phyloP scores from a whole-genome alignment of 2,113 vertebrate genomes.

The Poeciliopsis occidentalis region DNA sequence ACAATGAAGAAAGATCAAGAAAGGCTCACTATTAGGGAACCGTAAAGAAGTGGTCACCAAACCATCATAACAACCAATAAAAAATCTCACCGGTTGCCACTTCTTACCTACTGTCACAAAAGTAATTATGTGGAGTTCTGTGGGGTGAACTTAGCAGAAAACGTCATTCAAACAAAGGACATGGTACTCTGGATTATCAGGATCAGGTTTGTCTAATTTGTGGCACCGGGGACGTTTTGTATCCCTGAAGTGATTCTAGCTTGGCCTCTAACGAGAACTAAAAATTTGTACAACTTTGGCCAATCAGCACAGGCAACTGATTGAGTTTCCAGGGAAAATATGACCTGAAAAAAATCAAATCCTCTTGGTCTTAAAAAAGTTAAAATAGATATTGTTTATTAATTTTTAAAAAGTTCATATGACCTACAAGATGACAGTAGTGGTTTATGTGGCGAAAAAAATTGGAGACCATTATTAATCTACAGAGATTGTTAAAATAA shows the following conservation, averaged over 20 bases:
- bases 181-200: not conserved
- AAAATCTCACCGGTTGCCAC: no score
- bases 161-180: not conserved
- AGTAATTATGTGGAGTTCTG: no score
- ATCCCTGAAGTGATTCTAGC: not conserved
- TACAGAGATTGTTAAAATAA: not conserved
- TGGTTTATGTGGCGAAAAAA: not conserved
- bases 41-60: no score
- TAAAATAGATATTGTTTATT: not conserved
- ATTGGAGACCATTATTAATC: not conserved
- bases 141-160: not conserved
- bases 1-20: no score
- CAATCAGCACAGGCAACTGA: not conserved
- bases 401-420: not conserved
- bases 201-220: not conserved
- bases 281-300: not conserved
- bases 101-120: no score
- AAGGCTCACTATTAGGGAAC: no score
- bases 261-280: not conserved
- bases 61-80: no score
- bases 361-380: not conserved
- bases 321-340: not conserved
- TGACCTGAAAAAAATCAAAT: not conserved
- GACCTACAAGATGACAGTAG: not conserved
- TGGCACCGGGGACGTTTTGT: not conserved